A percentile compares a stretch with the other conserved stretches of the same genome.
Evolutionary conservation across 2,888 invertebrate species (phyloP).

Genomic region (Idaea biselata): DNA sequence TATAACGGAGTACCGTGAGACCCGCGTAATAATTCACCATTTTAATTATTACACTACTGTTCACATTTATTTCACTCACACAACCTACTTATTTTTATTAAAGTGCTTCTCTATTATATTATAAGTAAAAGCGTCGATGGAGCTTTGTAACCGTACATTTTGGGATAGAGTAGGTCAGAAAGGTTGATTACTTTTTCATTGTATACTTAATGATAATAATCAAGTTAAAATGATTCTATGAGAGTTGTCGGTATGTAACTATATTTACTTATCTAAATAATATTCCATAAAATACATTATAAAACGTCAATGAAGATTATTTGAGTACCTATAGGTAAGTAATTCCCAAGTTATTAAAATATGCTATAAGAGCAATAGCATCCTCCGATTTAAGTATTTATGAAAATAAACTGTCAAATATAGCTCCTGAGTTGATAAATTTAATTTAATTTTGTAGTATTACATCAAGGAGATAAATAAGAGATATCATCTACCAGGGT

Average conservation of each 20-base stretch:
- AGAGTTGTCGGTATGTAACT: too few relatives aligned
- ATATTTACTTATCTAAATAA: too few relatives aligned
- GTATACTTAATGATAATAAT: background rate
- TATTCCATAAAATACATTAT: background rate
- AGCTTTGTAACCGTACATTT: background rate
- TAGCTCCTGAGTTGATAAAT: conserved; percentile 38
- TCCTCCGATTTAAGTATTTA: background rate
- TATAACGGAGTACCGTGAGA: conserved; percentile 52
- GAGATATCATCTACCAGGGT: conserved; percentile 55
- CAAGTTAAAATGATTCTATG: background rate
- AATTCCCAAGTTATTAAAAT: background rate
- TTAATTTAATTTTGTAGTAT: conserved; percentile 49
- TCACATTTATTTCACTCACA: conserved; percentile 29
- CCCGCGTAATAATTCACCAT: conserved; percentile 38
- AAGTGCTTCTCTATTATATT: conserved; percentile 21
- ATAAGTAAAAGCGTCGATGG: conserved; percentile 9
- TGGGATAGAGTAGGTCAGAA: background rate
- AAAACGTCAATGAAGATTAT: background rate
- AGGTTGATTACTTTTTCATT: background rate
- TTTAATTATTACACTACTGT: conserved; percentile 38
- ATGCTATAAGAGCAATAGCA: background rate
- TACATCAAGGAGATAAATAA: conserved; percentile 45
- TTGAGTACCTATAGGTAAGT: background rate
- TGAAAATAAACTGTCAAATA: conserved; percentile 6
- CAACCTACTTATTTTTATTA: conserved; percentile 25